Percentiles rank a stretch among this genome's conserved stretches.
These are phyloP conservation scores for Sinohyriopsis cumingii DNA, from an alignment of 2,888 invertebrate genomes.

Conservation along the genomic window DNA sequence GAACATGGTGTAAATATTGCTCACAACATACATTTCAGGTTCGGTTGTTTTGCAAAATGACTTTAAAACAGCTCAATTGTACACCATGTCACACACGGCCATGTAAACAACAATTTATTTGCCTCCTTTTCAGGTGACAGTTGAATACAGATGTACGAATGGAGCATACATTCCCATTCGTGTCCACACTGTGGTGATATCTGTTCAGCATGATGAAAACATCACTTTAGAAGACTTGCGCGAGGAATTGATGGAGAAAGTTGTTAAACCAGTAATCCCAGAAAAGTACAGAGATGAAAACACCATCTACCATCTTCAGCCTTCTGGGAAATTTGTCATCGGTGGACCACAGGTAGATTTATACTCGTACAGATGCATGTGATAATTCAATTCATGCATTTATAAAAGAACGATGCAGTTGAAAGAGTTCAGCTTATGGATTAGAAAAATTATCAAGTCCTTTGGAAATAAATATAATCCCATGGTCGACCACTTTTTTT, in stretches of 20 bases:
- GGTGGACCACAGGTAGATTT: slow-evolving; percentile 92
- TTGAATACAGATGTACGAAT: slow-evolving; percentile 87
- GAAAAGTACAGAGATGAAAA: slow-evolving; percentile 89
- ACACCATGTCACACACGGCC: too few relatives aligned
- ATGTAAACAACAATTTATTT: too few relatives aligned
- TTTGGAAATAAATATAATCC: neutral
- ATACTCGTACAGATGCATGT: too few relatives aligned
- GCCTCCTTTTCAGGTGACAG: too few relatives aligned
- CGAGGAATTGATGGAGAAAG: slow-evolving; percentile 88
- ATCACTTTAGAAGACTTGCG: slow-evolving; percentile 88
- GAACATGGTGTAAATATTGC: too few relatives aligned
- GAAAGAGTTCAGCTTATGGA: neutral
- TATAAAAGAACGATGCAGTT: too few relatives aligned
- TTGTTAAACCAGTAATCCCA: slow-evolving; percentile 94
- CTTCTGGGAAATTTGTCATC: slow-evolving; percentile 95
- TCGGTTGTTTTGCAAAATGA: too few relatives aligned
- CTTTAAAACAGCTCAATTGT: too few relatives aligned
- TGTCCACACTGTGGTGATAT: slow-evolving; percentile 98
- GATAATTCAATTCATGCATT: too few relatives aligned
- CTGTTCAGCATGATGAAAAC: slow-evolving; percentile 95
- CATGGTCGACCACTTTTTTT: too few relatives aligned
- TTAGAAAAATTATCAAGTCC: too few relatives aligned
- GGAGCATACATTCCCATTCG: slow-evolving; percentile 95
- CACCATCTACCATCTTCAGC: slow-evolving; percentile 97
- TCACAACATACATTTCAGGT: too few relatives aligned